Percentiles rank a stretch among this genome's conserved stretches.
Conservation (phyloP, 2,113 vertebrate species). For the Cyprinus carpio region DNA sequence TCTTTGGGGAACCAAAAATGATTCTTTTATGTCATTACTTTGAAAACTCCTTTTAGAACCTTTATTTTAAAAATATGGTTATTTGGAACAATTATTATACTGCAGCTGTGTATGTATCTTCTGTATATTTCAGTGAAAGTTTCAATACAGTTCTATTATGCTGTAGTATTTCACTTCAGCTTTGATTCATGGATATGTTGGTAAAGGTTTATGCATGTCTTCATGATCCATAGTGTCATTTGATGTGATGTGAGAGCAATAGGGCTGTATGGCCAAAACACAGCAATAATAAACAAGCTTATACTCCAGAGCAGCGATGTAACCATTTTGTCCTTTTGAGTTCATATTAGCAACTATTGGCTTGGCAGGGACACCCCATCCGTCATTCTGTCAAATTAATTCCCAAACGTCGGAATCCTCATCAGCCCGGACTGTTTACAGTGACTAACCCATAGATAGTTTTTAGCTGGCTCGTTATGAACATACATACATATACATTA, state of each 20-base stretch:
- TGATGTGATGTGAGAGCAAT: background rate
- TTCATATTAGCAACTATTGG: background rate
- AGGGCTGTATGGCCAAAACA: background rate
- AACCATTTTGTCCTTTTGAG: background rate
- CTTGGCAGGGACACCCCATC: background rate
- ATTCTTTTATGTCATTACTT: too few relatives aligned
- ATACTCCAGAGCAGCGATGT: background rate
- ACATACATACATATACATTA: too few relatives aligned
- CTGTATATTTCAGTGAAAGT: background rate
- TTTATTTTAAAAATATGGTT: background rate
- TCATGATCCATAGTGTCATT: background rate
- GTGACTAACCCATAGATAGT: too few relatives aligned
- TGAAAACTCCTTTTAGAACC: too few relatives aligned
- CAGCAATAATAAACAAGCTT: background rate
- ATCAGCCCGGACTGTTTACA: too few relatives aligned
- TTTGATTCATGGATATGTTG: background rate
- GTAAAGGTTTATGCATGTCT: background rate
- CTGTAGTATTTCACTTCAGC: background rate
- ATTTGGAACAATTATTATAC: background rate
- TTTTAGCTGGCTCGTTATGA: too few relatives aligned
- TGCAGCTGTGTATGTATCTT: background rate
- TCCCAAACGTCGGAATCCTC: too few relatives aligned
- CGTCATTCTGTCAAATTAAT: conserved; percentile 17
- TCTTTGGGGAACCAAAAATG: too few relatives aligned
- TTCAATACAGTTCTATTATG: background rate